phyloP scores from a whole-genome alignment of 1,140 invertebrate genomes.

The Magallana gigas region DNA sequence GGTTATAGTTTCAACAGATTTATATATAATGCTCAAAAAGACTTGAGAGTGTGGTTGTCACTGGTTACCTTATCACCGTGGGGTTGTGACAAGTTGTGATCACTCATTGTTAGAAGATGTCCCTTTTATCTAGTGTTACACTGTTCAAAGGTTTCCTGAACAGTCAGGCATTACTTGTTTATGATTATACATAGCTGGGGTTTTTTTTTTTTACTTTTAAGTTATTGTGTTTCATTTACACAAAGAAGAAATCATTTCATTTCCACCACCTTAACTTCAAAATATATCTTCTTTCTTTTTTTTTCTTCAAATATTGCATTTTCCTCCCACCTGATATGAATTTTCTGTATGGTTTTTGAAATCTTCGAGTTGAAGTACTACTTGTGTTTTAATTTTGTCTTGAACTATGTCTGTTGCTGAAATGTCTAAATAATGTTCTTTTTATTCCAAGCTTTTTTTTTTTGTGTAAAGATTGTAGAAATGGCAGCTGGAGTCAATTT shows the following conservation, averaged over 20 bases:
- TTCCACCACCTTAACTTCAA: too few species aligned
- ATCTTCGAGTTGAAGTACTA: too few species aligned
- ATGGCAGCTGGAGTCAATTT: constrained; percentile 7
- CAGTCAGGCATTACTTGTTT: background rate
- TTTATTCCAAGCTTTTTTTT: too few species aligned
- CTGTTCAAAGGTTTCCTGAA: background rate
- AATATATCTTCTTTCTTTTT: too few species aligned
- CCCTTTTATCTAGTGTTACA: background rate
- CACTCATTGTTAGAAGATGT: background rate
- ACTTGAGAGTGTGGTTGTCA: background rate
- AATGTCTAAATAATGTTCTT: too few species aligned
- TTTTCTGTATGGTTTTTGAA: too few species aligned
- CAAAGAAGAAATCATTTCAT: background rate
- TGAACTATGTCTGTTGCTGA: too few species aligned
- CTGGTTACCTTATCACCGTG: background rate
- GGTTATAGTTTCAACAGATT: background rate
- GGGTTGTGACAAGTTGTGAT: background rate
- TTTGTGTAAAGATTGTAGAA: background rate
- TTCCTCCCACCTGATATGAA: too few species aligned
- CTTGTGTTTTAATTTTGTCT: too few species aligned
- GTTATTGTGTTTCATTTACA: background rate
- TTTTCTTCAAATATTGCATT: too few species aligned
- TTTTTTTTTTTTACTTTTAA: background rate
- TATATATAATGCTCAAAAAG: constrained; percentile 18
- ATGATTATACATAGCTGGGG: background rate